Evolutionary conservation across 2,113 vertebrate genomes (phyloP).

Genomic region (Mixornis gularis): DNA sequence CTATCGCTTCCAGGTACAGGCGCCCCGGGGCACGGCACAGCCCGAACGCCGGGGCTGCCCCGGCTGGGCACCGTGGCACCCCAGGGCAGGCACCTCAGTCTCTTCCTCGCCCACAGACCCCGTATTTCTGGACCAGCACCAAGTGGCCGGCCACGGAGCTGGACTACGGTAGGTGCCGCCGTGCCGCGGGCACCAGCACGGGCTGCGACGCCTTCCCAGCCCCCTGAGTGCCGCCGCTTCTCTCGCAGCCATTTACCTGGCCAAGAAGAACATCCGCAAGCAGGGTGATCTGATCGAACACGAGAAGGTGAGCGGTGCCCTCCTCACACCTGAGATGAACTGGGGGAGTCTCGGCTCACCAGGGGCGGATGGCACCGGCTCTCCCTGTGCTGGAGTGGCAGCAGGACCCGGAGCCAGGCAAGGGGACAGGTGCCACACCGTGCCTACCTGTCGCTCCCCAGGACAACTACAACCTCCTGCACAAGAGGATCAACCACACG

Average conservation of each 20-base stretch:
- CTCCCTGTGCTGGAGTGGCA: background rate
- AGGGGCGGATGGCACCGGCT: background rate
- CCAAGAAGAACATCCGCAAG: constrained; percentile 93
- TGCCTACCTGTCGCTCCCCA: background rate
- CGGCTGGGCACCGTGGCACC: rapidly evolving
- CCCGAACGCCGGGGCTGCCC: background rate
- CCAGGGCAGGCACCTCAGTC: rapidly evolving
- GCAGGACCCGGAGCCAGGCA: rapidly evolving
- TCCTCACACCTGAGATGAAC: background rate
- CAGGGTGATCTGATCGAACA: constrained; percentile 86
- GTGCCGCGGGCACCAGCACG: rapidly evolving
- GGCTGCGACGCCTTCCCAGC: background rate
- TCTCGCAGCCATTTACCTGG: constrained; percentile 85
- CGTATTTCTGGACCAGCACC: constrained; percentile 90
- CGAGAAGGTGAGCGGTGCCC: constrained; percentile 80
- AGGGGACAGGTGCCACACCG: rapidly evolving
- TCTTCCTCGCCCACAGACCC: constrained; percentile 70
- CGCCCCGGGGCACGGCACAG: rapidly evolving
- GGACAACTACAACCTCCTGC: constrained; percentile 85
- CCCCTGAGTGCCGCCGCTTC: background rate
- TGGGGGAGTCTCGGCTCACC: background rate
- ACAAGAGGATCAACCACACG: constrained; percentile 87
- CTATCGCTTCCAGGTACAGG: constrained; percentile 88
- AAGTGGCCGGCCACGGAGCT: constrained; percentile 88
- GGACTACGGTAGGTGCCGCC: constrained; percentile 84